These are phyloP conservation scores for Helicoverpa zea DNA, from an alignment of 1,140 invertebrate species.

Conservation along the genomic window DNA sequence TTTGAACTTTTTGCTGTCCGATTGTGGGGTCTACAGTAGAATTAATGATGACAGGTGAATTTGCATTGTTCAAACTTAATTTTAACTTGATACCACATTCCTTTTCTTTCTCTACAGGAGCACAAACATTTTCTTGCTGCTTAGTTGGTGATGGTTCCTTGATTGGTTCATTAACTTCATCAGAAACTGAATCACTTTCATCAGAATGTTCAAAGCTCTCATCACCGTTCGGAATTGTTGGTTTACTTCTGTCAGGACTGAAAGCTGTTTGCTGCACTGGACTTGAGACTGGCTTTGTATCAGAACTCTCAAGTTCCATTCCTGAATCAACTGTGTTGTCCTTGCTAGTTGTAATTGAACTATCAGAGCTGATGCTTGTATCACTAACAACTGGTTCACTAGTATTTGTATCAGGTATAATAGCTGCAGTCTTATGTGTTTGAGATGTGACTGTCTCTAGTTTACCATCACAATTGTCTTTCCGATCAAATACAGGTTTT, in stretches of 20 bases:
- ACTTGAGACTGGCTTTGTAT: constrained; percentile 56
- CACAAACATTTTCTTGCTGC: constrained; percentile 58
- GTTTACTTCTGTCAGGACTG: constrained; percentile 52
- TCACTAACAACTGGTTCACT: constrained; percentile 70
- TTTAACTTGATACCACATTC: constrained; percentile 81
- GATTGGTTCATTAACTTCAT: constrained; percentile 58
- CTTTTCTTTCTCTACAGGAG: constrained; percentile 68
- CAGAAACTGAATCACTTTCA: constrained; percentile 69
- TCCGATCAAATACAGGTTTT: constrained; percentile 68
- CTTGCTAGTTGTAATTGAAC: constrained; percentile 64
- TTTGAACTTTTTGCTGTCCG: constrained; percentile 74
- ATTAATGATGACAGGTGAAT: constrained; percentile 83
- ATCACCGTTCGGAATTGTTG: constrained; percentile 73
- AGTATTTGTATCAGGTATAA: constrained; percentile 55
- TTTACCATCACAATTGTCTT: constrained; percentile 69
- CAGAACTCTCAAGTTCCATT: constrained; percentile 66
- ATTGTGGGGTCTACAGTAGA: constrained; percentile 82
- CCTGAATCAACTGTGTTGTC: constrained; percentile 69
- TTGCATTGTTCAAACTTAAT: constrained; percentile 82
- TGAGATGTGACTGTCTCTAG: constrained; percentile 67
- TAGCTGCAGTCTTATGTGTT: constrained; percentile 48
- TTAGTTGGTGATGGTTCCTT: constrained; percentile 58
- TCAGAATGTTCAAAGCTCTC: constrained; percentile 72
- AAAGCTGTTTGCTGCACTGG: constrained; percentile 55
- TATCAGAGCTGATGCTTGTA: constrained; percentile 73